Base-by-base conservation (phyloP, 2,888 invertebrate species). In the Coleophora flavipennella region DNA sequence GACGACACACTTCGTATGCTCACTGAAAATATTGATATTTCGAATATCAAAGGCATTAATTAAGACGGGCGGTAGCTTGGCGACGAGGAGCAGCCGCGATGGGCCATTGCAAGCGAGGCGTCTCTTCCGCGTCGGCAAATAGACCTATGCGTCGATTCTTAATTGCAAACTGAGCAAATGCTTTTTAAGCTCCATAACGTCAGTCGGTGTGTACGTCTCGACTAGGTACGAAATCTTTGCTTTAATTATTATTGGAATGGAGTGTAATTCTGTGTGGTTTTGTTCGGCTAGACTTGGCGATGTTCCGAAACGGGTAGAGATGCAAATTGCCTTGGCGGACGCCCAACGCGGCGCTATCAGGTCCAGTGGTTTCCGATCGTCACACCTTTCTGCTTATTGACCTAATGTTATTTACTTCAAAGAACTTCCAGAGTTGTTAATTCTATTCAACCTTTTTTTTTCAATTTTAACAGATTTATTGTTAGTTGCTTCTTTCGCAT, bases 211-310 rank as follows among this genome's bases (percentile, higher is more conserved):
- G 61, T 29, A 29, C 70, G 76, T 76, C 79, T 75, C 75, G 71
- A 57, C n/a, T n/a, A n/a, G n/a, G 71, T 77, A 73, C 66, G 71
- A 81, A 80, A 81, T 81, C 80, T 84, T 79, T 83, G 84, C 81
- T 80, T 84, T 80, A 84, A 84, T 84, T 84, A 84, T 84, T 84
- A 84, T 83, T 84, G 84, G 84, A 84, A 81, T 84, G 80, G 79
- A 79, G 81, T 76, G 80, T 83, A 79, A 80, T 83, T 84, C 81
- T 78, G 71, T 63, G 76, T 84, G 81, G 84, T 84, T 84, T 84
- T 83, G 84, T 84, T 84, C 80, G 81, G 77, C 81, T 83, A 84
- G 84, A 84, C 84, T 84, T 84, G 84, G 84, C 84, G 78, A 76
- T 76, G 84, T 80, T 84, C 84, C 84, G 84, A 84, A 83, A 80